These are phyloP conservation scores for Sialis lutaria DNA, from an alignment of 2,888 invertebrate genomes.

Conservation along the genomic window DNA sequence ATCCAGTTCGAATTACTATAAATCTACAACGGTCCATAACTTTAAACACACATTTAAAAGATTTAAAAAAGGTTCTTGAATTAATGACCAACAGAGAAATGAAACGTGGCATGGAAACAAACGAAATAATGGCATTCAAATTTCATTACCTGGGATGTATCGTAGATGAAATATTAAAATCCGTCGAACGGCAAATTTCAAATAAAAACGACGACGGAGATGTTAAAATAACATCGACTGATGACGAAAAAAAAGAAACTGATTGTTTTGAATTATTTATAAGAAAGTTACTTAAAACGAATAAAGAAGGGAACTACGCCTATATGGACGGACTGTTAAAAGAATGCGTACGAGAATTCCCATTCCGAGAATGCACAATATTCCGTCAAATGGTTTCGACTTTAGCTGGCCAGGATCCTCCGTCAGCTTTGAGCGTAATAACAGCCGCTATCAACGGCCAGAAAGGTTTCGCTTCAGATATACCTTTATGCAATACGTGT, in stretches of 20 bases:
- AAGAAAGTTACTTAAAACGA: conserved; percentile 58
- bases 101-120: conserved; percentile 62
- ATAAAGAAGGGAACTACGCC: conserved; percentile 44
- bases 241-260: conserved; percentile 17
- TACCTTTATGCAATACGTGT: conserved; percentile 66
- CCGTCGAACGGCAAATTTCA: conserved; percentile 46
- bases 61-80: conserved; percentile 62
- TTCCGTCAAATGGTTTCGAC: conserved; percentile 73
- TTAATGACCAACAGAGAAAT: conserved; percentile 75
- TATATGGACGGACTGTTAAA: conserved; percentile 59
- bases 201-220: conserved; percentile 9
- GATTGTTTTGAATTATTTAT: conserved; percentile 60
- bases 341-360: conserved; percentile 78
- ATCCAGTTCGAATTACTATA: conserved; percentile 66
- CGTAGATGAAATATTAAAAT: conserved; percentile 51
- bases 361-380: conserved; percentile 75
- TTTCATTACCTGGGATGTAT: conserved; percentile 68
- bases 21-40: conserved; percentile 58
- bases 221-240: neutral
- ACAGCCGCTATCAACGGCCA: conserved; percentile 77
- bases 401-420: conserved; percentile 55
- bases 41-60: conserved; percentile 55
- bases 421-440: conserved; percentile 51
- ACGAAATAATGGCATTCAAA: conserved; percentile 83
- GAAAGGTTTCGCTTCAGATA: conserved; percentile 52